Base-by-base conservation (phyloP, 35 echinoderm and acorn worm species). In the Holothuria glaberrima region DNA sequence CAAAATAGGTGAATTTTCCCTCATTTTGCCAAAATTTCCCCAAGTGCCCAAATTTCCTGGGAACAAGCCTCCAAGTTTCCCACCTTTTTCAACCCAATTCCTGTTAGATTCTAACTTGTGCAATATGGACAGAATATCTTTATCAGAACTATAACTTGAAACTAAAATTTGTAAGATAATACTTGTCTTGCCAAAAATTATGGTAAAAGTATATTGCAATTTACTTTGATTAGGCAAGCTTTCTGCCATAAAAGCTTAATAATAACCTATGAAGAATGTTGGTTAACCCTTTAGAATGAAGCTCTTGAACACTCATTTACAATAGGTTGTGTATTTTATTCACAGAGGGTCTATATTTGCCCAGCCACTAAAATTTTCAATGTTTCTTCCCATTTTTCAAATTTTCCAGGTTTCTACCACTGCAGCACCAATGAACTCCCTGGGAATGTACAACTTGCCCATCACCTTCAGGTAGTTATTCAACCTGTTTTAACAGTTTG, bases 361-460 rank as follows among this genome's bases (percentile, higher is more conserved):
- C 66, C 3, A 14, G 50, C 1, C 50, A 54, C 0, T 46, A 6
- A 28, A 30, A 69, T 41, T 41, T 41, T n/a, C n/a, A 7, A 41
- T 69, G 12, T 69, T 33, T 69, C 25, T 19, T 30, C 22, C 25
- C 34, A 38, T 31, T 16, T 78, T 71, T 48, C 60, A n/a, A n/a
- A n/a, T 58, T 30, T 52, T 74, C 19, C 26, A 93, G 92, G 95
- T 19, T 97, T 94, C 58, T 89, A 89, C 80, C 90, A 90, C 83
- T 97, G 95, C 57, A 97, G 92, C 66, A 97, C 95, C 54, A 92
- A 97, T 63, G 36, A 89, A 83, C 63, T 92, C 21, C 95, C 95
- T 45, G 95, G 95, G 7, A 92, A 97, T 86, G 58, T 97, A 13
- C 62, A 88, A 21, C 82, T 93, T 1, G 73, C 86, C 13, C 73